Evolutionary conservation across 2,113 vertebrate genomes (phyloP), one percentile per base, ranked within the genome.

Genomic region (Esox niger): DNA sequence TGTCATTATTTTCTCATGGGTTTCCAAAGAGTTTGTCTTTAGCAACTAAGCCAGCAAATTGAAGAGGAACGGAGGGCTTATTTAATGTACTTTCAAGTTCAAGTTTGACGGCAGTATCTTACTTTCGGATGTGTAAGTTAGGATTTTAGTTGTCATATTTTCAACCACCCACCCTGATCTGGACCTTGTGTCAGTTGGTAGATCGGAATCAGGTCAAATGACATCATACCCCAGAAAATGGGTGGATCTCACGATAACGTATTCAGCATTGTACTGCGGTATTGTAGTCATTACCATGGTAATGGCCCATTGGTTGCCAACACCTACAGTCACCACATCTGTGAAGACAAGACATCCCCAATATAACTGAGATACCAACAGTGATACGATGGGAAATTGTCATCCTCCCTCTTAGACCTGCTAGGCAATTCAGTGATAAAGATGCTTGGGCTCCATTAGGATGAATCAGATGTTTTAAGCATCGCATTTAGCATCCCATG

Each of bases 1-100:
- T 70, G 29, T 78, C 9, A 68, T 68, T 77, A 10, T 70, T 80
- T 58, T 30, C 59, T 59, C 25, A 54, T 31, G 9, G 5, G 38
- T 0, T 33, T n/a, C 15, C 0, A 1, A 43, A 65, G 30, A 35
- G 23, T 15, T 43, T 60, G 38, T 15, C 38, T 43, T n/a, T 4
- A 3, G 11, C 4, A 15, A 1, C 11, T 43, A 4, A 17, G 35
- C 3, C 10, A 38, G 38, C 38, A 15, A 15, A 43, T 1, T 15
- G 3, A 43, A 10, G 11, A 15, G 38, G 38, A 10, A 17, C 1
- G 15, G 35, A 13, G 1, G 35, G 5, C n/a, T n/a, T n/a, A n/a
- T n/a, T n/a, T n/a, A n/a, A n/a, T n/a, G n/a, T n/a, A n/a, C n/a
- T n/a, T n/a, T n/a, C n/a, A n/a, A n/a, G n/a, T n/a, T n/a, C n/a